Percentiles rank a stretch among this genome's conserved stretches.
These are phyloP conservation scores for Sylvicola fuscatus DNA, from an alignment of 2,888 invertebrate genomes.

Conservation along the genomic window DNA sequence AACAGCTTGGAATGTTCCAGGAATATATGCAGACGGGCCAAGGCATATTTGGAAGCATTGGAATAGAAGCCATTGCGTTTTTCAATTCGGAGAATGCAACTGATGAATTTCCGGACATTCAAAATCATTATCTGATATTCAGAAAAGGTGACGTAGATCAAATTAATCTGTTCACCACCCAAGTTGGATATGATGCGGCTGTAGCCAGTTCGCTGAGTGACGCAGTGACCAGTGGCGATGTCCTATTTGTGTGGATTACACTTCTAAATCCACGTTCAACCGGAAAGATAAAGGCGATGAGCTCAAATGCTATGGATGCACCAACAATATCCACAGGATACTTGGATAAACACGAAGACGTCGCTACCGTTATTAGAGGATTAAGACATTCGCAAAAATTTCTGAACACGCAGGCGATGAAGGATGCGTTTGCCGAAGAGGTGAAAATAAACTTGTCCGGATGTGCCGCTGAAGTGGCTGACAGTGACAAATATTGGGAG, in stretches of 20 bases:
- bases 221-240: slow-evolving; percentile 9
- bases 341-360: slow-evolving; percentile 34
- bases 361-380: slow-evolving; percentile 29
- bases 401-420: slow-evolving; percentile 23
- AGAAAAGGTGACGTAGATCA: slow-evolving; percentile 13
- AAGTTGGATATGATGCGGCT: slow-evolving; percentile 1
- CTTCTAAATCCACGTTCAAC: slow-evolving; percentile 28
- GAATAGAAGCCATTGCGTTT: too few relatives aligned
- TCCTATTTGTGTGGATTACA: slow-evolving; percentile 11
- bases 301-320: slow-evolving; percentile 29
- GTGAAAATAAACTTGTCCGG: slow-evolving; percentile 57
- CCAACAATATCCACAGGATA: slow-evolving; percentile 47
- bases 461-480: slow-evolving; percentile 43
- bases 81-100: slow-evolving; percentile 7
- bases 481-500: slow-evolving; percentile 71
- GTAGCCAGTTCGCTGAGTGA: slow-evolving; percentile 6
- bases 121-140: slow-evolving; percentile 27
- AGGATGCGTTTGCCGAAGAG: slow-evolving; percentile 20
- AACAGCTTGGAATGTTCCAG: slow-evolving; percentile 7
- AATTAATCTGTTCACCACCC: neutral
- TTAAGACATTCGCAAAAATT: slow-evolving; percentile 22
- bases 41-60: too few relatives aligned
- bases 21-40: too few relatives aligned
- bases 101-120: slow-evolving; percentile 33
- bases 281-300: slow-evolving; percentile 31